A percentile compares a stretch with the other conserved stretches of the same genome.
These are phyloP conservation scores for Ctenopoma kingsleyae DNA, from an alignment of 2,797 vertebrate species.

Conservation along the genomic window DNA sequence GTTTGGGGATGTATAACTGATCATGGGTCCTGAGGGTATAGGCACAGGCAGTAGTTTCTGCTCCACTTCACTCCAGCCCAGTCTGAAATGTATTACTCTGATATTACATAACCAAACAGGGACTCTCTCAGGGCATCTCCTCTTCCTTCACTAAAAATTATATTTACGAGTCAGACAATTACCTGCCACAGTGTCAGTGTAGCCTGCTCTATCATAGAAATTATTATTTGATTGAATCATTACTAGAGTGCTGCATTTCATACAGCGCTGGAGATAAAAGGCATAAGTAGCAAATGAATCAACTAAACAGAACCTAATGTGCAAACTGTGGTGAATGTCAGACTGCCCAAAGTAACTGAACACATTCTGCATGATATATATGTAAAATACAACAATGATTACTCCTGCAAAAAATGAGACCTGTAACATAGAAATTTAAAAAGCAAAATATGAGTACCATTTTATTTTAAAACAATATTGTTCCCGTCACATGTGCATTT, in stretches of 20 bases:
- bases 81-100: conserved; percentile 44
- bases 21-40: conserved; percentile 46
- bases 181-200: conserved; percentile 23
- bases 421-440: conserved; percentile 19
- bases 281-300: conserved; percentile 17
- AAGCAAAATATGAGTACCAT: conserved; percentile 21
- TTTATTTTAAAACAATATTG: conserved; percentile 59
- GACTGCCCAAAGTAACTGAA: conserved; percentile 8
- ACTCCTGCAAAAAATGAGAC: background rate
- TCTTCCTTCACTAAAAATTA: conserved; percentile 27
- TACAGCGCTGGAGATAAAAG: background rate
- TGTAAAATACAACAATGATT: conserved; percentile 29
- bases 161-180: conserved; percentile 47
- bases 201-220: conserved; percentile 24
- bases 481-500: conserved; percentile 52
- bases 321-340: conserved; percentile 38
- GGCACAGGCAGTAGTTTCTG: conserved; percentile 65
- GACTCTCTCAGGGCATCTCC: conserved; percentile 36
- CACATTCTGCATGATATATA: background rate
- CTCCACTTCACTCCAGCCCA: conserved; percentile 70
- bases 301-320: conserved; percentile 42
- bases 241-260: conserved; percentile 13
- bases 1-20: conserved; percentile 55
- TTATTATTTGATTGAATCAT: conserved; percentile 34
- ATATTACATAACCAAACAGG: conserved; percentile 59